Evolutionary conservation across 1,140 invertebrate species (phyloP), one percentile per base, ranked within the genome.

Genomic region (Atta texana): DNA sequence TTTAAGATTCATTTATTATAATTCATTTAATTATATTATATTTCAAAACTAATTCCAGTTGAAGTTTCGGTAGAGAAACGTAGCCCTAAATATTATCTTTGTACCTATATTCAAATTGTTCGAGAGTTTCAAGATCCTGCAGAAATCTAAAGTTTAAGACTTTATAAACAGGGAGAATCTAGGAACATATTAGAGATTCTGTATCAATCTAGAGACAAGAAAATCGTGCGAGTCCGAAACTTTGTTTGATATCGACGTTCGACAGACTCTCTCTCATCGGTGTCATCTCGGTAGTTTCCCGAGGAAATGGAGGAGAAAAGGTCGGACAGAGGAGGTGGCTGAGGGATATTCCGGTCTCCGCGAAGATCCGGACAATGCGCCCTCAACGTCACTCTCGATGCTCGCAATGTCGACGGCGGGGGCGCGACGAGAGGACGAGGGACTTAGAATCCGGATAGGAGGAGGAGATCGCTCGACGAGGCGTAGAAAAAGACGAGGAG

Each of bases 371-470:
- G 89, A 93, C 93, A 93, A 93, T 93, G 84, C 89, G 80, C 86
- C 80, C 93, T 93, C 91, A 90, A 93, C 91, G 93, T 93, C 93
- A 93, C 89, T 93, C 92, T 93, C 92, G 91, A 93, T 92, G 87
- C 91, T 81, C 91, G 87, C 74, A 85, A 85, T 78, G 87, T 88
- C 74, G 89, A 86, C 68, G 86, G 64, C 85, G 74, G 55, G 31
- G 21, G 28, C 10, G 59, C 59, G 68, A 66, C 57, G 68, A 49
- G 80, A 82, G 85, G 77, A 89, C 77, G 91, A 89, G 90, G 69
- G 85, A 93, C 89, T 92, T 90, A 86, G 93, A 85, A 92, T 89
- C 88, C 72, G 84, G 86, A 88, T 88, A 90, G 89, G 74, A 90
- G 85, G 78, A 86, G 86, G 77, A 84, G 57, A 80, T 86, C 71